Base-by-base conservation (phyloP, 2,797 vertebrate genomes). In the Columba guinea region DNA sequence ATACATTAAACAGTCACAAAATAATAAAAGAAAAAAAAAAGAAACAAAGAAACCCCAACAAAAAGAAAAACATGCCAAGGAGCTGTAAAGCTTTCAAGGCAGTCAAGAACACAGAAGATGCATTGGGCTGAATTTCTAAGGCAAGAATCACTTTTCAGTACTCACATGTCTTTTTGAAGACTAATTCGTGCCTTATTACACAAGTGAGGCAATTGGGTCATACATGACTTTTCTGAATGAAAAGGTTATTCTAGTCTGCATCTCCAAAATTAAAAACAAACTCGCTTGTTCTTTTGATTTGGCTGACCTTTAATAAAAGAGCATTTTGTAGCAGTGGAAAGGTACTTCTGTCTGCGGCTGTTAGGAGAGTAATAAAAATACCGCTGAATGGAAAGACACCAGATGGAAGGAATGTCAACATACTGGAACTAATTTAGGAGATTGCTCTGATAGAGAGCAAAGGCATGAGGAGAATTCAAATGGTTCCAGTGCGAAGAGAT, bases 391-490 rank as follows among this genome's bases (percentile, higher is more conserved):
- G 95, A 97, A 96, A 97, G 97, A 96, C 95, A 96, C 93, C 92
- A 96, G 93, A 82, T 95, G 93, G 96, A 96, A 97, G 93, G 95
- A 97, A 97, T 94, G 96, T 97, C 96, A 97, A 96, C 94, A 93
- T 93, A 96, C 96, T 97, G 97, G 96, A 97, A 97, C 95, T 97
- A 95, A 97, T 97, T 97, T 97, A 97, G 96, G 93, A 97, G 95
- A 96, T 93, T 94, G 93, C 90, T 97, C 96, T 93, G 95, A 96
- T 95, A 93, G 97, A 97, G 90, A 95, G 93, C 92, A 91, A 96
- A 97, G 96, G 92, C 93, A 96, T 85, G 94, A 96, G 89, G 97
- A 97, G 94, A 97, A 96, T 97, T 97, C 96, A 91, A 70, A 95
- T 90, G 76, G 95, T 91, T 96, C 93, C 90, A 93, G 79, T 84